Conservation (phyloP, 2,888 invertebrate genomes). For the Diarsia mendica region DNA sequence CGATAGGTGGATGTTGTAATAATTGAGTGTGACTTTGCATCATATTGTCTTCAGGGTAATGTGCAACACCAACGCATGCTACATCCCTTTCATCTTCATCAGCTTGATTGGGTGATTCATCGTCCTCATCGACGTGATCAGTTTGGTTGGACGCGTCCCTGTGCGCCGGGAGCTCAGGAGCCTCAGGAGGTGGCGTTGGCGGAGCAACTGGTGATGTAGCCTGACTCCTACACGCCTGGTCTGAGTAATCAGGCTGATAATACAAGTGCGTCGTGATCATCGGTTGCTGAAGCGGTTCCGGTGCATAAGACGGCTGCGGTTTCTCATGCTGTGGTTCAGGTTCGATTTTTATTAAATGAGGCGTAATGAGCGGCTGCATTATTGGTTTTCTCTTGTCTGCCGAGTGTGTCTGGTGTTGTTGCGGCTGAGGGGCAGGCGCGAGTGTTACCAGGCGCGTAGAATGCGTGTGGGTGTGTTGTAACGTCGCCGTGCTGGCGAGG, state of each 20-base stretch:
- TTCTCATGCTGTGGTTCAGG: conserved; percentile 90
- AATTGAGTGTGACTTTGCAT: conserved; percentile 70
- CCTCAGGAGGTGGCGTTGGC: conserved; percentile 87
- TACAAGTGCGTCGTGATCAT: conserved; percentile 90
- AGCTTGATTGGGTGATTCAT: conserved; percentile 88
- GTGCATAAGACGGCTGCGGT: conserved; percentile 82
- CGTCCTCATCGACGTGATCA: conserved; percentile 93
- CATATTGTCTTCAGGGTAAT: conserved; percentile 82
- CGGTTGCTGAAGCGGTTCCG: conserved; percentile 88
- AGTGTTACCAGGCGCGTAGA: conserved; percentile 92
- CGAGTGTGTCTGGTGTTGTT: conserved; percentile 76
- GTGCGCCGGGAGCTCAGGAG: conserved; percentile 92
- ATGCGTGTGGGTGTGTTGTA: conserved; percentile 92
- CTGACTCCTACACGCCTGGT: conserved; percentile 88
- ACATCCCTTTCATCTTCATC: conserved; percentile 87
- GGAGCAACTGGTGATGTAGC: conserved; percentile 92
- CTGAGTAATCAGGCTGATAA: conserved; percentile 88
- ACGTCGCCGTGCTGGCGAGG: conserved; percentile 91
- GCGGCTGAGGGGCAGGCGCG: conserved; percentile 90
- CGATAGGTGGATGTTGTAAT: conserved; percentile 74
- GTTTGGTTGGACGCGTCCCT: conserved; percentile 96
- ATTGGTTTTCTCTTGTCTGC: conserved; percentile 86
- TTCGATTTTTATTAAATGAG: conserved; percentile 93
- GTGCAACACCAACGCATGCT: conserved; percentile 87
- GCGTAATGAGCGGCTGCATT: conserved; percentile 86